Percentiles rank a stretch among this genome's conserved stretches.
These are phyloP conservation scores for Plectus sambesii DNA, from an alignment of 1,140 invertebrate species.

Conservation along the genomic window DNA sequence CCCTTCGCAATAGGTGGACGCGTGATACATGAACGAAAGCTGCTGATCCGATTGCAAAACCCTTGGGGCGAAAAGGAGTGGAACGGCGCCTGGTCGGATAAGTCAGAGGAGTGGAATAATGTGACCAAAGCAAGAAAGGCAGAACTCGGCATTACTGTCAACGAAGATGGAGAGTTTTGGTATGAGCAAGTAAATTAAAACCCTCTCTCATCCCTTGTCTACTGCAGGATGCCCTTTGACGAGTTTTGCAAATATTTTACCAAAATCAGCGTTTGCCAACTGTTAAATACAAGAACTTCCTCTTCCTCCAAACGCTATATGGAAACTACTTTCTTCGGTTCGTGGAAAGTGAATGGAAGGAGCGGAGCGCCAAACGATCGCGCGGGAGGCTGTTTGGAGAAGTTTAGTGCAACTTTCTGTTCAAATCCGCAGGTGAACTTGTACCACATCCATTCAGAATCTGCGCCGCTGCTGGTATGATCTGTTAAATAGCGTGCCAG, in stretches of 20 bases:
- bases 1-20: no score
- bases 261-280: slow-evolving; percentile 39
- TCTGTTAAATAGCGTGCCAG: no score
- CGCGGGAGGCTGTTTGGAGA: no score
- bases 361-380: no score
- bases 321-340: no score
- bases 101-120: no score
- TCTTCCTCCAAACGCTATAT: slow-evolving; percentile 13
- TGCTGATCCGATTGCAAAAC: slow-evolving; percentile 50
- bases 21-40: not conserved
- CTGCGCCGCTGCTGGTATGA: no score
- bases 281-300: slow-evolving; percentile 34
- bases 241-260: slow-evolving; percentile 40
- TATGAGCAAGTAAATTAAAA: slow-evolving; percentile 24
- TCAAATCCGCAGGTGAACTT: no score
- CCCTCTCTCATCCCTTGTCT: slow-evolving; percentile 1
- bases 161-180: slow-evolving; percentile 56
- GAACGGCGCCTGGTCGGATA: slow-evolving; percentile 54
- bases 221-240: slow-evolving; percentile 29
- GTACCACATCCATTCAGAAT: no score
- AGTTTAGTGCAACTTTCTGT: no score
- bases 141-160: slow-evolving; percentile 52
- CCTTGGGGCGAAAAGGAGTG: slow-evolving; percentile 55
- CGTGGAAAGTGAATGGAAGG: no score
- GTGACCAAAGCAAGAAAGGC: slow-evolving; percentile 51